Percentiles rank a stretch among this genome's conserved stretches.
These are phyloP conservation scores for Eupeodes corollae DNA, from an alignment of 1,140 invertebrate species.

Conservation along the genomic window DNA sequence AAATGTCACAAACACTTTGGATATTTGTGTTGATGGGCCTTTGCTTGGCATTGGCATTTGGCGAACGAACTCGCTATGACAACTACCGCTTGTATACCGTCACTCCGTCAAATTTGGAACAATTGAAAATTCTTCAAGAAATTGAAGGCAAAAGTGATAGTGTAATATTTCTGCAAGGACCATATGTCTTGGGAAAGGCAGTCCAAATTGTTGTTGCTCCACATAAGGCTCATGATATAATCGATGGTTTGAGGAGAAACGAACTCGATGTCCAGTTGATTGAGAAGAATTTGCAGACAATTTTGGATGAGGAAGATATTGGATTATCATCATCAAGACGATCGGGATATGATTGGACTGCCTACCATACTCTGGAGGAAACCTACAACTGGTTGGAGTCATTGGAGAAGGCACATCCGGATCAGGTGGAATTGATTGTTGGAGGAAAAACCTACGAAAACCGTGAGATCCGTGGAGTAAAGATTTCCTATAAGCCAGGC, in stretches of 20 bases:
- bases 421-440: constrained; percentile 24
- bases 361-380: constrained; percentile 34
- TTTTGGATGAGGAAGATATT: constrained; percentile 9
- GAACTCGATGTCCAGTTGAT: constrained; percentile 26
- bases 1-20: no score
- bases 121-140: constrained; percentile 19
- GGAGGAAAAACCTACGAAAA: constrained; percentile 37
- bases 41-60: constrained; percentile 6
- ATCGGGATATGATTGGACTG: constrained; percentile 15
- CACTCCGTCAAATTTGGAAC: constrained; percentile 15
- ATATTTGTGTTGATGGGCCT: no score
- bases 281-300: neutral
- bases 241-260: constrained; percentile 9
- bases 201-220: constrained; percentile 4
- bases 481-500: constrained; percentile 7
- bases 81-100: constrained; percentile 37
- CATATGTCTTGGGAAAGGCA: neutral
- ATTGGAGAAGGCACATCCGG: constrained; percentile 23
- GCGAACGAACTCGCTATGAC: constrained; percentile 17
- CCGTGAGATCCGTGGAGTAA: constrained; percentile 38
- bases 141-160: neutral
- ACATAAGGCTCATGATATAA: constrained; percentile 5
- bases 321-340: neutral
- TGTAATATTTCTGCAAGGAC: neutral
- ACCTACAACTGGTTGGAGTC: constrained; percentile 36